Evolutionary conservation across 2,888 invertebrate genomes (phyloP).

Genomic region (Hydropsyche betteni): DNA sequence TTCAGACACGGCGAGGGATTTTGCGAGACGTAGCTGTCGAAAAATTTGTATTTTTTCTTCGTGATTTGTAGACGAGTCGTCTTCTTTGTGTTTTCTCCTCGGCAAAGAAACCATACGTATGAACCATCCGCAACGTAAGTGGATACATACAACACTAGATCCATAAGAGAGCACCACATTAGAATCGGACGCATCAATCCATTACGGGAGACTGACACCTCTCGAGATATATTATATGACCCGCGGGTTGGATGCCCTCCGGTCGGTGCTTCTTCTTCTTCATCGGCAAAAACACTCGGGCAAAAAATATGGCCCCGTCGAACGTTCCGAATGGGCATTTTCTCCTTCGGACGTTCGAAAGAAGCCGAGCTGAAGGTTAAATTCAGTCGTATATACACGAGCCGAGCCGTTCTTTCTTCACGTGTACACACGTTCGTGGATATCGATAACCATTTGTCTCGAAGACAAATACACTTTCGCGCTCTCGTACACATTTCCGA

Average conservation of each 20-base stretch:
- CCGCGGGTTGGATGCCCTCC: slow-evolving; percentile 33
- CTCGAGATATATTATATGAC: slow-evolving; percentile 57
- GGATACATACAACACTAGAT: slow-evolving; percentile 1
- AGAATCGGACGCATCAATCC: slow-evolving; percentile 63
- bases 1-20: background rate
- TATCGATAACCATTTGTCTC: slow-evolving; percentile 26
- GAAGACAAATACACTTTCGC: slow-evolving; percentile 25
- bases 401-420: background rate
- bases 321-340: slow-evolving; percentile 24
- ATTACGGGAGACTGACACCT: slow-evolving; percentile 62
- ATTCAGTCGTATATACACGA: slow-evolving; percentile 12
- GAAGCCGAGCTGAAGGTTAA: slow-evolving; percentile 28
- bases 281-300: slow-evolving; percentile 9
- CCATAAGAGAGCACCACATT: slow-evolving; percentile 31
- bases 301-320: slow-evolving; percentile 15
- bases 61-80: slow-evolving; percentile 22
- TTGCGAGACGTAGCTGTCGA: background rate
- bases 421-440: background rate
- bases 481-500: slow-evolving; percentile 3
- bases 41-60: slow-evolving; percentile 22
- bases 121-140: background rate
- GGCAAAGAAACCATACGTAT: background rate
- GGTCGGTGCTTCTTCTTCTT: too few species aligned
- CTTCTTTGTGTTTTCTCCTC: slow-evolving; percentile 29
- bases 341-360: slow-evolving; percentile 13